Base-by-base conservation (phyloP, 2,888 invertebrate species). In the Stenolophus ochropezus region DNA sequence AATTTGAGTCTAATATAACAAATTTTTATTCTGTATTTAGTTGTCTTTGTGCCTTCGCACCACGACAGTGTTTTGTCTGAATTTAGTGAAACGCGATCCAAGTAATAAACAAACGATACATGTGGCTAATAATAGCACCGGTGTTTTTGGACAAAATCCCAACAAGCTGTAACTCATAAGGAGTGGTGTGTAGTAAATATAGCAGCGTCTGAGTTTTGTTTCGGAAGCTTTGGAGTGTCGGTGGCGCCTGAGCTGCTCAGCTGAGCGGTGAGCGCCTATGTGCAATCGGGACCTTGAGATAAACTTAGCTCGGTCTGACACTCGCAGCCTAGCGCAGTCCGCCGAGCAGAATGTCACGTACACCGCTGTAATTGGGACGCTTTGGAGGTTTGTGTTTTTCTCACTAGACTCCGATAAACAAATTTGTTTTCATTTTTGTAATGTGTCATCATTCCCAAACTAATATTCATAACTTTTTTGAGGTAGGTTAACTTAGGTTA, bases 211-310 rank as follows among this genome's bases (percentile, higher is more conserved):
- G 33, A 42, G 33, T 42, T 42, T 42, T 42, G 33, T 42, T 42
- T 42, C 6, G 33, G 33, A 42, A 42, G 27, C 27, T 27, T 27
- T 11, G 21, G 18, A 4, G 53, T 21, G 56, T 18, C 20, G 56
- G 56, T 20, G 56, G 18, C 56, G 56, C 21, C 4, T 18, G 20
- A 20, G 56, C 56, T 25, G 18, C 27, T 27, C 42, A 69, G 42
- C 65, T 61, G 61, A 69, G 65, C 65, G 8, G 33, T 42, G 33
- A 42, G 11, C 33, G 33, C 33, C 33, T 42, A 11, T 42, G 33
- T 69, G n/a, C 16, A 65, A 8, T 56, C 4, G 18, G 27, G 65
- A 69, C 65, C 65, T 69, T 69, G 65, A 69, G 65, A 69, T 69
- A 69, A 69, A 69, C 33, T 42, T 42, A 42, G 33, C 33, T n/a